Percentiles rank a stretch among this genome's conserved stretches.
These are phyloP conservation scores for Podarcis muralis DNA, from an alignment of 2,113 vertebrate genomes.

Conservation along the genomic window DNA sequence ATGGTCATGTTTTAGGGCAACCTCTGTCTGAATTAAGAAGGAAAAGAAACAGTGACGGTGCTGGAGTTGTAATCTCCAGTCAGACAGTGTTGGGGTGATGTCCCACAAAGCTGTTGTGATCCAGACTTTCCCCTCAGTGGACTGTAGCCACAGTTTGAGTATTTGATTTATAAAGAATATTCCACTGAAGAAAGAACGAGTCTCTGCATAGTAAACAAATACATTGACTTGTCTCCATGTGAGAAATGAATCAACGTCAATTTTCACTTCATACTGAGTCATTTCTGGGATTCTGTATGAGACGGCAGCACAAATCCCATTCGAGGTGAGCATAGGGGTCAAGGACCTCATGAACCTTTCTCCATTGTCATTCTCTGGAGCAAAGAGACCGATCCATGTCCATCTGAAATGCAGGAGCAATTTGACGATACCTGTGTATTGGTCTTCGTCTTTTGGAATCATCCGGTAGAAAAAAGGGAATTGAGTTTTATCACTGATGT, in stretches of 20 bases:
- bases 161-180: fast-evolving
- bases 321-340: background rate
- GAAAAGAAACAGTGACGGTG: background rate
- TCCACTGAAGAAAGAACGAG: background rate
- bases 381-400: background rate
- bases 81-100: background rate
- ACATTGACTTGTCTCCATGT: background rate
- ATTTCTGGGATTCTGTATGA: background rate
- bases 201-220: background rate
- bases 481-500: background rate
- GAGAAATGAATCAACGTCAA: fast-evolving
- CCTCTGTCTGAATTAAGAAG: background rate
- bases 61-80: background rate
- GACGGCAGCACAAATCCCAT: background rate
- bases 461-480: background rate
- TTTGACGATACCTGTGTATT: background rate
- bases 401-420: constrained; percentile 5
- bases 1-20: background rate
- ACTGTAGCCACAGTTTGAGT: fast-evolving
- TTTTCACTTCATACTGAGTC: fast-evolving
- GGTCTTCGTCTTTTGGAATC: background rate
- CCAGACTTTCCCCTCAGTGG: background rate
- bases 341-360: background rate
- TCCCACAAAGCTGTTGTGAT: constrained; percentile 1
- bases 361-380: background rate